These are phyloP conservation scores for Lordiphosa andalusiaca DNA, from an alignment of 2,888 invertebrate species.

Conservation along the genomic window DNA sequence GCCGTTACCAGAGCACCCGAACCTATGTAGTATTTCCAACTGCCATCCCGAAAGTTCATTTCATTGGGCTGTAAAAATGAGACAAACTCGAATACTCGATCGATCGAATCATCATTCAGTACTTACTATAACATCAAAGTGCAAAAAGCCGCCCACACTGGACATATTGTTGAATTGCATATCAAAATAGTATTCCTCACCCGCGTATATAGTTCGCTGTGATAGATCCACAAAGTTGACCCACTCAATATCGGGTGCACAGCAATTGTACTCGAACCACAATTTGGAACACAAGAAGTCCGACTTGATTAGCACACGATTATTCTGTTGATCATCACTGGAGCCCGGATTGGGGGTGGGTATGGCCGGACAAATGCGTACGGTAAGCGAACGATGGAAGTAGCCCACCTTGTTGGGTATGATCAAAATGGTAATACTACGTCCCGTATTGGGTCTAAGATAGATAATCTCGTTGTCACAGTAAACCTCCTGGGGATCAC, in stretches of 20 bases:
- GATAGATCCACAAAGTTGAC: slow-evolving; percentile 50
- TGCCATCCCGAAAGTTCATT: slow-evolving; percentile 61
- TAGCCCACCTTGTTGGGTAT: slow-evolving; percentile 73
- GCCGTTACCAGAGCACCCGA: slow-evolving; percentile 33
- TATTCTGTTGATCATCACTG: slow-evolving; percentile 25
- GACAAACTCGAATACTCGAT: too few species aligned
- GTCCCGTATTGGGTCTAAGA: slow-evolving; percentile 71
- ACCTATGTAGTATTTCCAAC: slow-evolving; percentile 69
- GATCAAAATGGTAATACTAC: slow-evolving; percentile 66
- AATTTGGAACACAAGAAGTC: slow-evolving; percentile 60
- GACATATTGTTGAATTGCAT: slow-evolving; percentile 68
- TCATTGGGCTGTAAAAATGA: slow-evolving; percentile 48
- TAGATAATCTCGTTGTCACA: slow-evolving; percentile 72
- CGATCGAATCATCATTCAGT: neutral
- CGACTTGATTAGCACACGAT: slow-evolving; percentile 51
- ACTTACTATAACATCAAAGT: slow-evolving; percentile 73
- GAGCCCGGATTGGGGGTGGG: slow-evolving; percentile 7
- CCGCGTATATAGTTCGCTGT: slow-evolving; percentile 57
- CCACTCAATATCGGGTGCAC: slow-evolving; percentile 61
- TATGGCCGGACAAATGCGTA: slow-evolving; percentile 67
- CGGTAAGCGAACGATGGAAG: slow-evolving; percentile 55
- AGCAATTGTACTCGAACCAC: slow-evolving; percentile 70
- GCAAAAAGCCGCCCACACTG: slow-evolving; percentile 68
- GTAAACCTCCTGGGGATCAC: slow-evolving; percentile 73
- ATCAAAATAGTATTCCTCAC: slow-evolving; percentile 58